These are phyloP conservation scores for Pocillopora verrucosa DNA, from an alignment of 64 coral and sea anemone genomes.

Conservation along the genomic window DNA sequence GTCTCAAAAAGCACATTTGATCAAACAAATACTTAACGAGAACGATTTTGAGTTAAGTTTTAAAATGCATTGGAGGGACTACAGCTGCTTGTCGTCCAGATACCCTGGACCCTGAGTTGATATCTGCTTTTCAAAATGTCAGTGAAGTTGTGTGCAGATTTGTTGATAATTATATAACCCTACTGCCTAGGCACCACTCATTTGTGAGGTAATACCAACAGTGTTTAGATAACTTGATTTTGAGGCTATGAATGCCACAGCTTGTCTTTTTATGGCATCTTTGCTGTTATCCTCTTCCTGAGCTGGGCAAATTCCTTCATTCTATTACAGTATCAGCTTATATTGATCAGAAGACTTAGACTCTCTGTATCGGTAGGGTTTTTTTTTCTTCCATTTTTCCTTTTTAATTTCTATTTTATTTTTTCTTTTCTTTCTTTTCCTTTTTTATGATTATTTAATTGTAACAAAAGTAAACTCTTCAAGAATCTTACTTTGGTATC, in stretches of 20 bases:
- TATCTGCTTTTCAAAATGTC: conserved; percentile 53
- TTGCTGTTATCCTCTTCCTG: neutral
- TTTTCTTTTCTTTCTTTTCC: no score
- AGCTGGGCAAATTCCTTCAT: no score
- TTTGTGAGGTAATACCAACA: conserved; percentile 77
- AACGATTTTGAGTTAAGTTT: neutral
- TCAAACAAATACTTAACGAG: neutral
- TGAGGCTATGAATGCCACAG: neutral
- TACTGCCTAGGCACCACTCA: conserved; percentile 59
- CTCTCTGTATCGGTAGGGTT: no score
- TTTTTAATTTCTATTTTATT: no score
- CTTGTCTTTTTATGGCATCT: neutral
- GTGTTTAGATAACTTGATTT: neutral
- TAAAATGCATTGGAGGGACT: neutral
- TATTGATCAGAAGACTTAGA: no score
- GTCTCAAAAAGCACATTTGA: no score
- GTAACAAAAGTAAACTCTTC: no score
- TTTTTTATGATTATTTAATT: no score
- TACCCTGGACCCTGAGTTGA: conserved; percentile 37
- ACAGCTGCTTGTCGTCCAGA: neutral
- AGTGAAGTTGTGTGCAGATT: conserved; percentile 63
- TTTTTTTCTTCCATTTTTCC: no score
- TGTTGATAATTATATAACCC: conserved; percentile 66
- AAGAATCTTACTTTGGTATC: no score
- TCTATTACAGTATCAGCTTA: no score